These are phyloP conservation scores for Pseudochromis fuscus DNA, from an alignment of 2,797 vertebrate genomes.

Conservation along the genomic window DNA sequence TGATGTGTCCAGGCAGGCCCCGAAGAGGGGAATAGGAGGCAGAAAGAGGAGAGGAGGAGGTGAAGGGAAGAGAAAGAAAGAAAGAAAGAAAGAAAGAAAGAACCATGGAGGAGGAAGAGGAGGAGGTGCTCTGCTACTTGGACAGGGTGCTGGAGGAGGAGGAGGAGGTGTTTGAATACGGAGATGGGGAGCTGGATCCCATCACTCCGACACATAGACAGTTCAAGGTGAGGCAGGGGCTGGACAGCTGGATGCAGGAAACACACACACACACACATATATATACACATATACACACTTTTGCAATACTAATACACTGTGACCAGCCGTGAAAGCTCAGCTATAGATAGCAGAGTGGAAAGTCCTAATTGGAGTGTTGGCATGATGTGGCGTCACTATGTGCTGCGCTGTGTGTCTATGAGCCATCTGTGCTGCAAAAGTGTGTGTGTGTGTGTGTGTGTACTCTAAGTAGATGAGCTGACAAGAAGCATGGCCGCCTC, in stretches of 20 bases:
- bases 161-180: constrained; percentile 88
- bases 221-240: constrained; percentile 84
- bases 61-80: constrained; percentile 12
- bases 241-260: constrained; percentile 49
- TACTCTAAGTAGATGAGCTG: constrained; percentile 11
- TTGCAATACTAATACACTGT: constrained; percentile 10
- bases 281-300: constrained; percentile 4
- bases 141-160: constrained; percentile 95
- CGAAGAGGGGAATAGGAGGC: constrained; percentile 52
- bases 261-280: constrained; percentile 23
- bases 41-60: constrained; percentile 53
- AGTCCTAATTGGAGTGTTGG: constrained; percentile 58
- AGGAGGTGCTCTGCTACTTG: constrained; percentile 93
- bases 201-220: constrained; percentile 67
- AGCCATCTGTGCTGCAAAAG: constrained; percentile 58
- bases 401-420: constrained; percentile 46
- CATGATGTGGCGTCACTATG: constrained; percentile 54
- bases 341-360: constrained; percentile 69
- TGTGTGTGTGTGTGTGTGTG: constrained; percentile 44
- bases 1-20: constrained; percentile 79
- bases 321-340: constrained; percentile 30
- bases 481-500: constrained; percentile 23
- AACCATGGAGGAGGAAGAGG: constrained; percentile 95
- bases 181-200: constrained; percentile 90
- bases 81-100: constrained; percentile 21